Evolutionary conservation across 2,113 vertebrate genomes (phyloP).

Genomic region (Aramus guarauna): DNA sequence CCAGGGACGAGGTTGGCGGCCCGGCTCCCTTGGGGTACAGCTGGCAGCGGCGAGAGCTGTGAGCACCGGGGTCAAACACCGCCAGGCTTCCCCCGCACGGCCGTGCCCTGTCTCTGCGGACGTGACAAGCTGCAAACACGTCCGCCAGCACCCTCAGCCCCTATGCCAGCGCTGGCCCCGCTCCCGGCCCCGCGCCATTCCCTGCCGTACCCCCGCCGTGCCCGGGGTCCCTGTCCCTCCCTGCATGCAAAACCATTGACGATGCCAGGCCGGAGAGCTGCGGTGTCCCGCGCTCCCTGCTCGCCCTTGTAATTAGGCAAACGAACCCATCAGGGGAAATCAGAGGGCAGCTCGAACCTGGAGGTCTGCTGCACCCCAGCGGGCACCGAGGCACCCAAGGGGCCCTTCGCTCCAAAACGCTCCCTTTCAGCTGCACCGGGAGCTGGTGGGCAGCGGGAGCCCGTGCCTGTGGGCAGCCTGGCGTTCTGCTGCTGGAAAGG

Average conservation of each 20-base stretch:
- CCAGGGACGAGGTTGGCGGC: background rate
- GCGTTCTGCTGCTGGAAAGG: background rate
- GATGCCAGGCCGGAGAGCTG: background rate
- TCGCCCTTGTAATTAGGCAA: background rate
- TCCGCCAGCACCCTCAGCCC: background rate
- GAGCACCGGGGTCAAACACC: background rate
- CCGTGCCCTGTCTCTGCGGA: background rate
- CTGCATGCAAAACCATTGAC: background rate
- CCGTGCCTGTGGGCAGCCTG: background rate
- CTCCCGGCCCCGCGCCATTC: background rate
- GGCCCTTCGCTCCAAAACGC: background rate
- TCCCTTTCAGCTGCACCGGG: background rate
- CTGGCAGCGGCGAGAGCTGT: rapidly evolving
- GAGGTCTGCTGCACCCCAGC: background rate
- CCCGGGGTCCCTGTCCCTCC: background rate
- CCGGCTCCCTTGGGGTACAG: rapidly evolving
- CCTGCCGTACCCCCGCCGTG: background rate
- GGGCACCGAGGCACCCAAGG: background rate
- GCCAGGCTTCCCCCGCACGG: background rate
- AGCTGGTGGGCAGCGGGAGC: background rate
- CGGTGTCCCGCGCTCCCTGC: background rate
- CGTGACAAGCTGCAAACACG: conserved; percentile 20
- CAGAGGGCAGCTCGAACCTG: background rate
- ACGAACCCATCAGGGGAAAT: background rate
- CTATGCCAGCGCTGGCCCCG: background rate